Evolutionary conservation across 2,888 invertebrate genomes (phyloP), one percentile per base, ranked within the genome.

Genomic region (Eilema griseolum): DNA sequence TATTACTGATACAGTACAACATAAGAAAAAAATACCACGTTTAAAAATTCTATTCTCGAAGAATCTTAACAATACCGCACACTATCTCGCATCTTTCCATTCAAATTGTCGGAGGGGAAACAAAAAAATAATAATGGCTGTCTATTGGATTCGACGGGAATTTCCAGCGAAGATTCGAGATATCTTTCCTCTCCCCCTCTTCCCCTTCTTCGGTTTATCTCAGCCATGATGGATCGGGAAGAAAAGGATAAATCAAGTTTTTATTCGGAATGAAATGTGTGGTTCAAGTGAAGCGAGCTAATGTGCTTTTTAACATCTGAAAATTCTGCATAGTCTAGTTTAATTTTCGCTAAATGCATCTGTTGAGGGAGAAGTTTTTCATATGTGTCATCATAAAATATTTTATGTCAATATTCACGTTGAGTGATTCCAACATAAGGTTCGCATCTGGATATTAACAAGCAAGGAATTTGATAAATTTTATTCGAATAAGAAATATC

Each of bases 181-280:
- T 86, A 84, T 83, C 84, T 83, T 81, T 78, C 81, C 77, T 74
- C 68, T 63, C 73, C 77, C 67, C 71, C 73, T 65, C 61, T 61
- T 69, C 71, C 78, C 77, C 73, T 72, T 70, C 76, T 69, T 72
- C 73, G 75, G 80, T 88, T 91, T 92, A 93, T 92, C 93, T 87
- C 78, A 74, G 82, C 82, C 85, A 87, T 92, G 92, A 93, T 90
- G 89, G 89, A 93, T 92, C 85, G 90, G 80, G 80, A 84, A 88
- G 88, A 87, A 88, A 85, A 83, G 90, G 89, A 91, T 91, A 90
- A 91, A 91, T 92, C 91, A 89, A 88, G 88, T 90, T 91, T 90
- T 89, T 90, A 85, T 89, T 86, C 83, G 77, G 71, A 74, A 71
- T 73, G 74, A 72, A 76, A 76, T 76, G 80, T 77, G 79, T 86